Percentiles rank a stretch among this genome's conserved stretches.
Conservation (phyloP, 2,888 invertebrate genomes). For the Chrysolina oricalcia region DNA sequence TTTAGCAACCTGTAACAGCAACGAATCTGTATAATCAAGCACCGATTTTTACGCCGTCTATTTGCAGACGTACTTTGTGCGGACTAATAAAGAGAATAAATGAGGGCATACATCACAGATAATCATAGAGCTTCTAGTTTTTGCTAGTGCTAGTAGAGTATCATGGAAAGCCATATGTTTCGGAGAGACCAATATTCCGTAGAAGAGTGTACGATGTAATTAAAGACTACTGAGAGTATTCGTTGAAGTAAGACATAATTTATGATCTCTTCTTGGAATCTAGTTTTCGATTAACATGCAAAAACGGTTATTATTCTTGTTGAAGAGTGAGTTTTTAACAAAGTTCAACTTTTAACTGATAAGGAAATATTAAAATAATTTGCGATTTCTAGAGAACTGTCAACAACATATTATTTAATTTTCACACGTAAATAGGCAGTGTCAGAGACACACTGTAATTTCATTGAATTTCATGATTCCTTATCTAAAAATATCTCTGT, state of each 20-base stretch:
- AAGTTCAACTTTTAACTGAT: too few relatives aligned
- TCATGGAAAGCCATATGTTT: slow-evolving; percentile 7
- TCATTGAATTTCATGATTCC: too few relatives aligned
- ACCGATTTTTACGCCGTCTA: neutral
- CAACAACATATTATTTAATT: too few relatives aligned
- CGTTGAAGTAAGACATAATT: neutral
- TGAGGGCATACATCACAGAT: slow-evolving; percentile 15
- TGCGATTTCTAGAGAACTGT: too few relatives aligned
- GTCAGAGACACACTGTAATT: too few relatives aligned
- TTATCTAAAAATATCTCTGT: too few relatives aligned
- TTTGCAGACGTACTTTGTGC: neutral
- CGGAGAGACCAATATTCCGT: slow-evolving; percentile 1
- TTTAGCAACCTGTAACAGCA: neutral
- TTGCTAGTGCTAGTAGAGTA: neutral
- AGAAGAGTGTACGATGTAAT: neutral
- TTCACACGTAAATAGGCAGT: too few relatives aligned
- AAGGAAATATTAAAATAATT: too few relatives aligned
- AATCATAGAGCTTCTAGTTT: slow-evolving; percentile 19
- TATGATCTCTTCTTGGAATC: neutral
- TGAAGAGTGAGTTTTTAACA: too few relatives aligned
- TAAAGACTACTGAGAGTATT: neutral
- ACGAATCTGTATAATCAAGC: neutral
- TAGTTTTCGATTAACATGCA: too few relatives aligned
- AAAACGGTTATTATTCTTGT: too few relatives aligned
- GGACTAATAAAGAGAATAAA: slow-evolving; percentile 16